phyloP scores from a whole-genome alignment of 2,888 invertebrate species.

The Cantharis flavilabris region DNA sequence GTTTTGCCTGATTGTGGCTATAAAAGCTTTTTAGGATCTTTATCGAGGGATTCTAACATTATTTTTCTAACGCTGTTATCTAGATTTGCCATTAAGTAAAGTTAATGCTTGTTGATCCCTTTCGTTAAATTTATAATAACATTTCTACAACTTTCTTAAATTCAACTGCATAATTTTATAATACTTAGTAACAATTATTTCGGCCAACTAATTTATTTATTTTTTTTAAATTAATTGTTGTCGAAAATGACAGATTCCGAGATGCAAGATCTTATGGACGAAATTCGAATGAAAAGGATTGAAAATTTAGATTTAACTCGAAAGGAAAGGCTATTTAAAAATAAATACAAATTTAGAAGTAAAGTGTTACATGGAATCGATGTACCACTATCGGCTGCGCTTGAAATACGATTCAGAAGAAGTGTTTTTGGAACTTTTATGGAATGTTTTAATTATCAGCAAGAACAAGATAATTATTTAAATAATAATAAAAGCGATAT shows the following conservation, averaged over 20 bases:
- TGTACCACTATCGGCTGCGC: constrained; percentile 35
- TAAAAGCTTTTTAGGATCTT: constrained; percentile 31
- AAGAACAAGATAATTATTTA: constrained; percentile 38
- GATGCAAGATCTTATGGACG: not conserved
- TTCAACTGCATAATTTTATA: not conserved
- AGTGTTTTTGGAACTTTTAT: constrained; percentile 47
- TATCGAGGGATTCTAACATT: constrained; percentile 16
- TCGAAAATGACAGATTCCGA: not conserved
- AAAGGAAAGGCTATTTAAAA: constrained; percentile 12
- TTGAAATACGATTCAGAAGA: constrained; percentile 35
- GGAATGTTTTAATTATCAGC: constrained; percentile 40
- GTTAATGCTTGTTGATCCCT: constrained; percentile 1
- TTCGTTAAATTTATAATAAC: not conserved
- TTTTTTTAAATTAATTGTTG: not conserved
- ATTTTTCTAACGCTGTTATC: constrained; percentile 2
- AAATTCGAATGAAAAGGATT: not conserved
- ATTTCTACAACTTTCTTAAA: not conserved
- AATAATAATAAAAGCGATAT: constrained; percentile 45
- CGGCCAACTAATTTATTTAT: not conserved
- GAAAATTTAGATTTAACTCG: constrained; percentile 8
- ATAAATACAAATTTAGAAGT: constrained; percentile 10
- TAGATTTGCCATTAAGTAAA: not conserved
- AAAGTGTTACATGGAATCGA: constrained; percentile 22
- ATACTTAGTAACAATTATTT: not conserved
- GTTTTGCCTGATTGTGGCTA: constrained; percentile 30